Base-by-base conservation (phyloP, 2,797 vertebrate genomes). In the Eurystomus glaucurus region DNA sequence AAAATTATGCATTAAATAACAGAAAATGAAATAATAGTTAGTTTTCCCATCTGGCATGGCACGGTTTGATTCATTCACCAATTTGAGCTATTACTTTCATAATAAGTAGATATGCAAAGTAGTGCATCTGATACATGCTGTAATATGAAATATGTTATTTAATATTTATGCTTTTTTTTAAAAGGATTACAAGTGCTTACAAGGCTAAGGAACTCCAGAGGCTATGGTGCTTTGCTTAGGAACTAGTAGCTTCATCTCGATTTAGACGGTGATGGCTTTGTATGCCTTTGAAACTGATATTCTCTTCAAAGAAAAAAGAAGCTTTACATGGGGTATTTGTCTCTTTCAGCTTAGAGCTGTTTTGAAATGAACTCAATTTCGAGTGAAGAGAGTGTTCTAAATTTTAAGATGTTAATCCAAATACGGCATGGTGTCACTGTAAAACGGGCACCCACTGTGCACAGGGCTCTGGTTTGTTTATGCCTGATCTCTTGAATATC, bases 301-400 rank as follows among this genome's bases (percentile, higher is more conserved):
- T 70, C n/a, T 78, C 50, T 91, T 90, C 75, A 79, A 96, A 97
- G 45, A 7, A 57, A 71, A 70, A 94, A 77, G 61, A 6, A 68
- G 11, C 1, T 69, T 57, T 51, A 22, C 83, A 57, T 18, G 18
- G 48, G 11, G 3, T 7, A 19, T 23, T 15, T 19, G 17, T 29
- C 31, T 60, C 64, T 91, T 85, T 65, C 51, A 91, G 70, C 69
- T 61, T 66, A 51, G 7, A 85, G 75, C n/a, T 91, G 17, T 88
- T 95, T 88, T 58, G 46, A 74, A 88, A 50, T 2, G 11, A 81
- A 58, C 11, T 74, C 57, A 33, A 5, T 64, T 90, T 81, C 52
- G 39, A 68, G 45, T 23, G 37, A 84, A 93, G 29, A 74, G 41
- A 46, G 23, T 5, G 1, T n/a, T 89, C 48, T 72, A 58, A 48